phyloP scores from a whole-genome alignment of 2,797 vertebrate species.

The Rallus crepitans region DNA sequence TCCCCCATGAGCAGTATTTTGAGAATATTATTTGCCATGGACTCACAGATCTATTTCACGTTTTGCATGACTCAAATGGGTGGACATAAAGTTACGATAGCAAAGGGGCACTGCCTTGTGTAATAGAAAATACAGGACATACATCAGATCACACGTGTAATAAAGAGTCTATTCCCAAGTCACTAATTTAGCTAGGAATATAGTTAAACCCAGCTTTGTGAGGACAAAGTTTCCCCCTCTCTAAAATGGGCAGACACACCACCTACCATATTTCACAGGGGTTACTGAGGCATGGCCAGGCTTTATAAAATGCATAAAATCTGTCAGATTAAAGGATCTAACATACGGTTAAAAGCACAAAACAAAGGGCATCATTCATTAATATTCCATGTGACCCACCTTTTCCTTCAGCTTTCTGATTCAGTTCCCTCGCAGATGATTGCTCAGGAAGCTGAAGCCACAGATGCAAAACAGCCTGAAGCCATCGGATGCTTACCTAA shows the following conservation, averaged over 20 bases:
- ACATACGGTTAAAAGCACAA: neutral
- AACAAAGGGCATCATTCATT: neutral
- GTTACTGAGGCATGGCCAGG: neutral
- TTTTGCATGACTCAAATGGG: neutral
- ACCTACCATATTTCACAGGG: neutral
- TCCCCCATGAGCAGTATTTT: neutral
- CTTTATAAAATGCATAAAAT: neutral
- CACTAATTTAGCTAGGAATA: neutral
- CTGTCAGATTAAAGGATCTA: neutral
- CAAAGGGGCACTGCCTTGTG: neutral
- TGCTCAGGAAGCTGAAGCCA: slow-evolving; percentile 32
- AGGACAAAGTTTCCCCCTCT: neutral
- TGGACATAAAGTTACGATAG: neutral
- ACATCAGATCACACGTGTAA: neutral
- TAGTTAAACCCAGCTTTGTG: neutral
- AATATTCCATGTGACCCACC: neutral
- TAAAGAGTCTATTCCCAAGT: neutral
- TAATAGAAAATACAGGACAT: neutral
- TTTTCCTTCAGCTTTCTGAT: slow-evolving; percentile 29
- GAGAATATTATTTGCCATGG: neutral
- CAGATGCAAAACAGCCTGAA: slow-evolving; percentile 8
- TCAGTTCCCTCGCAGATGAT: neutral
- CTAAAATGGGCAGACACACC: neutral
- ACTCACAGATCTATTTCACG: neutral
- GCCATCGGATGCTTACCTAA: slow-evolving; percentile 1